These are phyloP conservation scores for Gila robusta DNA, from an alignment of 2,797 vertebrate species.

Conservation along the genomic window DNA sequence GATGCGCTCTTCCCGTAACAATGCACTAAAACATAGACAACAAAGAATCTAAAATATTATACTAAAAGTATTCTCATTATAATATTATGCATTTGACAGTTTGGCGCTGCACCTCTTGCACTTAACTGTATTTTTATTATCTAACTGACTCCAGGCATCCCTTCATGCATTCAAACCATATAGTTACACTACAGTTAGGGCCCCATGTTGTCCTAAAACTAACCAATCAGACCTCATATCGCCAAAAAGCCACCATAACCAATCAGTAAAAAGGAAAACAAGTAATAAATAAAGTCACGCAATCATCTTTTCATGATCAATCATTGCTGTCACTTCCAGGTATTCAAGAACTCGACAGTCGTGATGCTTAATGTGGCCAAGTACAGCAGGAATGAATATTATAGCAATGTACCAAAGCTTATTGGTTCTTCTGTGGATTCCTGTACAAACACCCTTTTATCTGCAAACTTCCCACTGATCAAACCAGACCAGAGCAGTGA, in stretches of 20 bases:
- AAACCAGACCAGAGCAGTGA: conserved; percentile 27
- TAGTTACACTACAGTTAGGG: neutral
- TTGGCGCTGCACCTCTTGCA: too few relatives aligned
- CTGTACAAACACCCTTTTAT: neutral
- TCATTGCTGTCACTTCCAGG: neutral
- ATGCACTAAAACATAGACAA: neutral
- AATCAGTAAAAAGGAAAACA: neutral
- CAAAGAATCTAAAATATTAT: neutral
- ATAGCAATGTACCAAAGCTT: neutral
- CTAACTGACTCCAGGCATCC: neutral
- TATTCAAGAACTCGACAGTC: neutral
- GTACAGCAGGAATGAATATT: neutral
- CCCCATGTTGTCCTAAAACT: neutral
- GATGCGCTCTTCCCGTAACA: neutral
- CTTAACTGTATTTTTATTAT: too few relatives aligned
- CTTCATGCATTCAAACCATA: neutral
- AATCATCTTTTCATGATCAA: neutral
- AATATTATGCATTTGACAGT: too few relatives aligned
- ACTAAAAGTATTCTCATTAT: too few relatives aligned
- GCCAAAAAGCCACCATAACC: neutral
- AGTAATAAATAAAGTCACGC: neutral
- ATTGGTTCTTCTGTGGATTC: neutral
- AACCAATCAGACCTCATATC: neutral
- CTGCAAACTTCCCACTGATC: conserved; percentile 10
- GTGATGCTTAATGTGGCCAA: neutral